Percentiles rank a stretch among this genome's conserved stretches.
Evolutionary conservation across 2,113 vertebrate genomes (phyloP).

Genomic region (Clarias batrachus): DNA sequence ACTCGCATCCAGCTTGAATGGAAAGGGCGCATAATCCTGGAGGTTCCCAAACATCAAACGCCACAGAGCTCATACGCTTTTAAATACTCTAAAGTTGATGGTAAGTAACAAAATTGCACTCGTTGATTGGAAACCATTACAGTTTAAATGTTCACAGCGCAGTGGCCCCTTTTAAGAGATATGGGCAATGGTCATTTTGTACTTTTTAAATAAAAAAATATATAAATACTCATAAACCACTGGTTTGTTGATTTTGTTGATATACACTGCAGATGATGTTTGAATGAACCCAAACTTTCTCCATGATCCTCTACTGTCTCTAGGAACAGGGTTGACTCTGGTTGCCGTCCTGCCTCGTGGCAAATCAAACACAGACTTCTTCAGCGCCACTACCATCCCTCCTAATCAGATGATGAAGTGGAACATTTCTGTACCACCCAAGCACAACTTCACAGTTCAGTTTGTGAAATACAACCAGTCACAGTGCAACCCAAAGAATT

Average conservation of each 20-base stretch:
- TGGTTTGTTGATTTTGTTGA: not conserved
- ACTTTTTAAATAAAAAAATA: not conserved
- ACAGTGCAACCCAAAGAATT: slow-evolving; percentile 72
- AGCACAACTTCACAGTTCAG: slow-evolving; percentile 78
- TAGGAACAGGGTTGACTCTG: slow-evolving; percentile 71
- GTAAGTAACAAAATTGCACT: slow-evolving; percentile 67
- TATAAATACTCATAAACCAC: not conserved
- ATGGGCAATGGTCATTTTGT: not conserved
- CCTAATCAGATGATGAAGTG: slow-evolving; percentile 79
- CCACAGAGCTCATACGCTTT: slow-evolving; percentile 70
- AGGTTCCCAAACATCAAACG: slow-evolving; percentile 66
- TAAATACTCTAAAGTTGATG: slow-evolving; percentile 75
- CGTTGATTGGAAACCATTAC: not conserved
- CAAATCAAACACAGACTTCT: slow-evolving; percentile 70
- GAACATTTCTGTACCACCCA: slow-evolving; percentile 79
- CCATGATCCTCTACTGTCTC: not conserved
- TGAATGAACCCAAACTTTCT: not conserved
- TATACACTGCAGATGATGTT: not conserved
- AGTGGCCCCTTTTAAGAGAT: not conserved
- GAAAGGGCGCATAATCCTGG: slow-evolving; percentile 67
- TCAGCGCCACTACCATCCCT: slow-evolving; percentile 76
- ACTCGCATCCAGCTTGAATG: slow-evolving; percentile 75
- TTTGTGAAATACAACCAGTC: slow-evolving; percentile 74
- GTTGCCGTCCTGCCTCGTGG: slow-evolving; percentile 76
- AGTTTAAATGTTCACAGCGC: not conserved